Percentiles rank a stretch among this genome's conserved stretches.
These are phyloP conservation scores for Phalacrocorax pelagicus DNA, from an alignment of 2,113 vertebrate genomes.

Conservation along the genomic window DNA sequence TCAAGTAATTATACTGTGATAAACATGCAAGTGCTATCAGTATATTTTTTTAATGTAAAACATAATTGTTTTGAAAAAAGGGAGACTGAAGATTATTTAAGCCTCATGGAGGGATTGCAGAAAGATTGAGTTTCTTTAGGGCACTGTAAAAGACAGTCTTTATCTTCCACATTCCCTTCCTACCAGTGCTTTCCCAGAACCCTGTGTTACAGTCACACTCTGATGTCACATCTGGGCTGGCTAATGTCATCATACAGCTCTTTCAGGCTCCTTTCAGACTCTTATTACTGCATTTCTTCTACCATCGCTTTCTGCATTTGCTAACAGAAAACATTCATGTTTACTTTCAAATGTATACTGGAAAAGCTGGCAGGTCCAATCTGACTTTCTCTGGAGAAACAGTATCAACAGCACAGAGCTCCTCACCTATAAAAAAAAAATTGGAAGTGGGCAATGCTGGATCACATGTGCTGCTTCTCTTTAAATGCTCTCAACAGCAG, in stretches of 20 bases:
- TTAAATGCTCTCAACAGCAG: neutral
- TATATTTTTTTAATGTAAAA: neutral
- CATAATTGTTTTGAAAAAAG: neutral
- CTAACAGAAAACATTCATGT: neutral
- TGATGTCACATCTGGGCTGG: neutral
- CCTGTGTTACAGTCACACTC: neutral
- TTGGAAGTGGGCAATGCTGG: neutral
- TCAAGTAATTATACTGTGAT: neutral
- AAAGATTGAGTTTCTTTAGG: neutral
- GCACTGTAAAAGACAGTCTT: neutral
- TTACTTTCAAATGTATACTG: neutral
- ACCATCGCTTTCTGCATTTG: neutral
- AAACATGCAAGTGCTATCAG: neutral
- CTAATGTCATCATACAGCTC: neutral
- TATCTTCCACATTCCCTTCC: neutral
- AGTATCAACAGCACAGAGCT: neutral
- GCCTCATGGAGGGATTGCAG: fast-evolving
- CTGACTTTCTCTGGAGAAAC: neutral
- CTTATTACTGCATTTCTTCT: neutral
- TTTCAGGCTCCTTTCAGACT: neutral
- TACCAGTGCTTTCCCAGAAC: neutral
- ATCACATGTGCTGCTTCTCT: neutral
- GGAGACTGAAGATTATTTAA: neutral
- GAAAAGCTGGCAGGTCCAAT: neutral
- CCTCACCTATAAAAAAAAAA: neutral